A percentile compares a stretch with the other conserved stretches of the same genome.
phyloP scores from a whole-genome alignment of 2,888 invertebrate genomes.

The Pristionchus fissidentatus region DNA sequence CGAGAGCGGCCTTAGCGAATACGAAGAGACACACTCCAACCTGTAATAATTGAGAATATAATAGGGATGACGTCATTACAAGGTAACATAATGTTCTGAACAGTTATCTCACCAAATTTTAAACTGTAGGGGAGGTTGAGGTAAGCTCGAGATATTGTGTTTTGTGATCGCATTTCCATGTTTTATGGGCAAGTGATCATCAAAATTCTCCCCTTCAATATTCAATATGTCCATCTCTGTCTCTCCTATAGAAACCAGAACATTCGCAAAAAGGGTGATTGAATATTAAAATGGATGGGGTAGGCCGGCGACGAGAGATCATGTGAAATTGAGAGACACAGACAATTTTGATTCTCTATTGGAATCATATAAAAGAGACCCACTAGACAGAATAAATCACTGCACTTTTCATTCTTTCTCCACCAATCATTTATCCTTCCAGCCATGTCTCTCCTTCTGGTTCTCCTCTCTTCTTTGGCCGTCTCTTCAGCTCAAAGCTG shows the following conservation, averaged over 20 bases:
- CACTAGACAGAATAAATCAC: neutral
- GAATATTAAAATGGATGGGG: neutral
- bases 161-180: too few species aligned
- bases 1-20: slow-evolving; percentile 90
- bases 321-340: neutral
- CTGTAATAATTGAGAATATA: slow-evolving; percentile 81
- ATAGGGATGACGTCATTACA: neutral
- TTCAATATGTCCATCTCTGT: neutral
- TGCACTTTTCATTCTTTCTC: neutral
- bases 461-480: slow-evolving; percentile 11
- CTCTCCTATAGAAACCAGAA: neutral
- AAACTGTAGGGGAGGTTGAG: too few species aligned
- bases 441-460: neutral
- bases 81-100: neutral
- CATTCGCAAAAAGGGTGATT: neutral
- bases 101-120: neutral
- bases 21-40: slow-evolving; percentile 98
- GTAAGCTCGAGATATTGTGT: too few species aligned
- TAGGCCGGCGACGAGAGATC: neutral
- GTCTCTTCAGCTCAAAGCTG: neutral
- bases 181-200: too few species aligned
- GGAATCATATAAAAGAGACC: neutral
- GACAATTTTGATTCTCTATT: neutral
- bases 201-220: neutral
- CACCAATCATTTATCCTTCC: too few species aligned